These are phyloP conservation scores for Synanthedon andrenaeformis DNA, from an alignment of 2,888 invertebrate species.

Conservation along the genomic window DNA sequence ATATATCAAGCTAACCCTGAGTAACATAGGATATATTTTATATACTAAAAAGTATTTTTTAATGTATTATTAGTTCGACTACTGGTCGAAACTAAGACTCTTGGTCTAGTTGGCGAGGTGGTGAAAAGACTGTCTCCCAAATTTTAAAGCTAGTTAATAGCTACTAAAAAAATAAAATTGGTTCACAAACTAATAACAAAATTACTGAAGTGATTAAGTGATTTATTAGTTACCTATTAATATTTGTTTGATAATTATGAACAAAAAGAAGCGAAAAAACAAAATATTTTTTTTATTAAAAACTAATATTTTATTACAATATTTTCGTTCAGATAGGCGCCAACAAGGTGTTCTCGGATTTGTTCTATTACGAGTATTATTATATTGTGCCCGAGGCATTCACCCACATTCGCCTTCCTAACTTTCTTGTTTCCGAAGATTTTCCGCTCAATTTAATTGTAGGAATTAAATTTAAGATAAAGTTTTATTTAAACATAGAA, in stretches of 20 bases:
- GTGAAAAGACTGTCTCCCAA: too few species aligned
- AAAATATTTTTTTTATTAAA: not conserved
- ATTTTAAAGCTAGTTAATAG: too few species aligned
- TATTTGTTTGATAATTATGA: not conserved
- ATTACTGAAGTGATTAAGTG: too few species aligned
- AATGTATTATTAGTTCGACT: too few species aligned
- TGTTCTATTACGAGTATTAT: slow-evolving; percentile 45
- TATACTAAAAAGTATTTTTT: too few species aligned
- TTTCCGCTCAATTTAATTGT: slow-evolving; percentile 54
- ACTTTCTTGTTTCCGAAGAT: slow-evolving; percentile 47
- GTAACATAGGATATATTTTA: too few species aligned
- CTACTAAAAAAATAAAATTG: too few species aligned
- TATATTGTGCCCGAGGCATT: slow-evolving; percentile 46
- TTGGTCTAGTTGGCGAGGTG: too few species aligned
- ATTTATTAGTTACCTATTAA: too few species aligned
- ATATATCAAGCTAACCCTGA: too few species aligned
- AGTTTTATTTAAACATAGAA: not conserved
- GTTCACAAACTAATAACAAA: too few species aligned
- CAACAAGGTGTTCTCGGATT: slow-evolving; percentile 38
- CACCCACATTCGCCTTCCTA: slow-evolving; percentile 37
- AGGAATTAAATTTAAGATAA: slow-evolving; percentile 27
- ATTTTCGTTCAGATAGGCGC: slow-evolving; percentile 2
- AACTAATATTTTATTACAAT: not conserved
- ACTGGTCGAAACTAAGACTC: too few species aligned
- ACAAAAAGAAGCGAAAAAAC: not conserved